Conservation (phyloP, 2,113 vertebrate genomes). For the Pitta sordida region DNA sequence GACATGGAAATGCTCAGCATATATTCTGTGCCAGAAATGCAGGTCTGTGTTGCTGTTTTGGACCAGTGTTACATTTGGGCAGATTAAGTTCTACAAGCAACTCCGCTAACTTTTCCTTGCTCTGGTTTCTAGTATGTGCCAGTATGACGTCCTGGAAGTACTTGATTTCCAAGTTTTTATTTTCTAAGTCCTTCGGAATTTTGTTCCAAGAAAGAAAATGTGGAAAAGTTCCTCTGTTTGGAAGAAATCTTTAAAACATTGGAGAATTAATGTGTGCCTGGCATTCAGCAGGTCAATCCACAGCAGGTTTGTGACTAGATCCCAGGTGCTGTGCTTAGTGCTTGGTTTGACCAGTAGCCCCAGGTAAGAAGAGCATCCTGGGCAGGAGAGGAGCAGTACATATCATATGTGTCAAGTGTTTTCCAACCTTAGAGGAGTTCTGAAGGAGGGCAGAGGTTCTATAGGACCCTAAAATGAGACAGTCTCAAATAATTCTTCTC, state of each 20-base stretch:
- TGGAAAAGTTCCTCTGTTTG: not conserved
- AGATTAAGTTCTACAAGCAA: not conserved
- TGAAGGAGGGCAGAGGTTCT: not conserved
- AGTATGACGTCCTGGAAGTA: not conserved
- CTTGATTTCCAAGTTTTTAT: not conserved
- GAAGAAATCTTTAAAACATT: not conserved
- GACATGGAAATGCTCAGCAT: not conserved
- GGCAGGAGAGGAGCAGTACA: not conserved
- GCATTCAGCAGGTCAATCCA: not conserved
- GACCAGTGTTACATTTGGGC: not conserved
- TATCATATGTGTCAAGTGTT: not conserved
- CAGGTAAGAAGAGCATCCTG: not conserved
- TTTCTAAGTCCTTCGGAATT: not conserved
- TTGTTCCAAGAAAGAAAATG: not conserved
- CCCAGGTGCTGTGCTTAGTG: not conserved
- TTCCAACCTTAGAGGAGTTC: not conserved
- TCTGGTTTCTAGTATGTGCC: not conserved
- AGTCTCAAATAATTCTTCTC: not conserved
- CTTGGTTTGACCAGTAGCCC: not conserved
- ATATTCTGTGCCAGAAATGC: not conserved
- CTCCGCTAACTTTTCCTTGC: not conserved
- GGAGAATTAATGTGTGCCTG: not conserved
- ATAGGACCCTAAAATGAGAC: not conserved
- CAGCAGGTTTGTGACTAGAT: not conserved
- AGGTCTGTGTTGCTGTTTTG: not conserved